Evolutionary conservation across 2,113 vertebrate species (phyloP), one percentile per base, ranked within the genome.

Genomic region (Syngnathus scovelli): DNA sequence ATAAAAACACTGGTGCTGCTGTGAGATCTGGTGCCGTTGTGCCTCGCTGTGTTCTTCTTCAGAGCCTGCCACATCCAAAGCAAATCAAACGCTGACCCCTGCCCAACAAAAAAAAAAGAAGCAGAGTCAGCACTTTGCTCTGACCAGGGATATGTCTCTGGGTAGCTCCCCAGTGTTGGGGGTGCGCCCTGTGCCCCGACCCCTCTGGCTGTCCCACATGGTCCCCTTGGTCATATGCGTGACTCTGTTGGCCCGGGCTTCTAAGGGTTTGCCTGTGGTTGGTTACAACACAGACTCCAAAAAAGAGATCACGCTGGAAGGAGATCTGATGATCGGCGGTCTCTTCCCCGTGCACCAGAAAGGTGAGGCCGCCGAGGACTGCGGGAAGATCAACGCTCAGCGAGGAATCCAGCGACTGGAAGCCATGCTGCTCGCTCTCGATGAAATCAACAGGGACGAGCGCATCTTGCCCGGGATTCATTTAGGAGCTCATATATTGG

Each of bases 301-400:
- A 91, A 93, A 93, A 74, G 95, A 95, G 87, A 95, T 99, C 88
- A 92, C 93, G 23, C 87, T 94, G 2, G 95, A 98, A 0, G 96
- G 97, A 51, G 97, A 99, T 79, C 81, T 99, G 89, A 94, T 98
- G 80, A 94, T 99, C 0, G 97, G 97, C 1, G 97, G 97, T 64
- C 91, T 99, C 75, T 99, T 99, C 78, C 97, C 97, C 0, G 90
- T 99, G 49, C 97, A 99, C 13, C 95, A 98, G 87, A 99, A 99
- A 80, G 97, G 97, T 9, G 91, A 90, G 55, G 94, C 91, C 0
- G 72, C 78, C 0, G 93, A 98, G 85, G 96, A 98, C 74, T 98
- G 97, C 0, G 97, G 97, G 55, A 94, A 93, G 61, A 95, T 99
- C 78, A 99, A 99, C 0, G 93, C 98, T 69, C 96, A 98, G 71